Evolutionary conservation across 2,797 vertebrate genomes (phyloP).

Genomic region (Sebastes hubbsi): DNA sequence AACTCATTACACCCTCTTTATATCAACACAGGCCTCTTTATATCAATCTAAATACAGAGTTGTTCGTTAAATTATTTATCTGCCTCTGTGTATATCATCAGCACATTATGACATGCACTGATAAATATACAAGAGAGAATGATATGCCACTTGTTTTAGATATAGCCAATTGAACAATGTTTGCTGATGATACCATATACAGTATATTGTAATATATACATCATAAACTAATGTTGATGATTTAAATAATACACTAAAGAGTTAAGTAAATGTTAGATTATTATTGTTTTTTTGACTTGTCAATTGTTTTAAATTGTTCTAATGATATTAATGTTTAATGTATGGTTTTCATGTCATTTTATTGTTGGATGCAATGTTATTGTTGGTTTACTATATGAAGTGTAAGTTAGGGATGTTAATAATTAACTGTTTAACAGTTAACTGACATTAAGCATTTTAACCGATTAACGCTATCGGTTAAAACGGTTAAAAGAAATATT

Average conservation of each 20-base stretch:
- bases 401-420: neutral
- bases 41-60: conserved; percentile 23
- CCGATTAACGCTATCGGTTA: neutral
- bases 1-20: conserved; percentile 36
- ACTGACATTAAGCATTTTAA: too few relatives aligned
- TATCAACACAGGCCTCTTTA: conserved; percentile 2
- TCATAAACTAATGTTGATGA: neutral
- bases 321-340: neutral
- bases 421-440: too few relatives aligned
- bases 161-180: neutral
- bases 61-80: neutral
- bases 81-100: neutral
- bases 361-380: neutral
- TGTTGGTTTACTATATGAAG: neutral
- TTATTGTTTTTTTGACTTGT: neutral
- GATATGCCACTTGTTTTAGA: neutral
- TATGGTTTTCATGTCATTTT: neutral
- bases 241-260: neutral
- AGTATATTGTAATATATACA: neutral
- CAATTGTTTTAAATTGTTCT: neutral
- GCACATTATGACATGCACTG: neutral
- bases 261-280: neutral
- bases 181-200: too few relatives aligned
- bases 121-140: neutral
- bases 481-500: too few relatives aligned